Evolutionary conservation across 2,888 invertebrate species (phyloP), one percentile per base, ranked within the genome.

Genomic region (Brachypterus glaber): DNA sequence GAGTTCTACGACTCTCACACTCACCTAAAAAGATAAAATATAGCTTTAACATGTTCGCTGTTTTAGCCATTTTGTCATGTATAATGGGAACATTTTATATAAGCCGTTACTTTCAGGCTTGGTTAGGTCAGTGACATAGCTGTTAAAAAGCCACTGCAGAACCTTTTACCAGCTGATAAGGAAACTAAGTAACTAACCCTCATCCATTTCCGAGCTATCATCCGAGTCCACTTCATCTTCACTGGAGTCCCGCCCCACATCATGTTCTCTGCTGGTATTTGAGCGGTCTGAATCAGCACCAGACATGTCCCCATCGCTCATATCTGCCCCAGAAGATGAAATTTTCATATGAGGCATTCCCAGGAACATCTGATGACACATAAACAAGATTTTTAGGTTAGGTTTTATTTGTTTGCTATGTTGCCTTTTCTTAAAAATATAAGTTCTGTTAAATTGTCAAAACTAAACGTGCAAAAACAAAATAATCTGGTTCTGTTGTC

Each of bases 141-240:
- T n/a, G n/a, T n/a, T n/a, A n/a, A n/a, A n/a, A n/a, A n/a, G n/a
- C n/a, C n/a, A n/a, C n/a, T n/a, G n/a, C n/a, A n/a, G n/a, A n/a
- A n/a, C n/a, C n/a, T n/a, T n/a, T n/a, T n/a, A n/a, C n/a, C n/a
- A n/a, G n/a, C n/a, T n/a, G n/a, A n/a, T n/a, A n/a, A n/a, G n/a
- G n/a, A n/a, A n/a, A n/a, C n/a, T n/a, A n/a, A n/a, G n/a, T n/a
- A n/a, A n/a, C n/a, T n/a, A n/a, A 27, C 27, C 83, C 60, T 89
- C 91, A 63, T 93, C 92, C 82, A 93, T 82, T 67, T 93, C 93
- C 38, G 81, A 81, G 41, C 84, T 84, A 62, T 85, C 85, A 67
- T 85, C 85, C 11, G 85, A 83, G 52, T 85, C 85, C n/a, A 77
- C 81, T 54, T 84, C 83, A 53, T 85, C 82, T 54, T 84, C 84